phyloP scores from a whole-genome alignment of 2,113 vertebrate genomes.

The Grammomys dolichurus region DNA sequence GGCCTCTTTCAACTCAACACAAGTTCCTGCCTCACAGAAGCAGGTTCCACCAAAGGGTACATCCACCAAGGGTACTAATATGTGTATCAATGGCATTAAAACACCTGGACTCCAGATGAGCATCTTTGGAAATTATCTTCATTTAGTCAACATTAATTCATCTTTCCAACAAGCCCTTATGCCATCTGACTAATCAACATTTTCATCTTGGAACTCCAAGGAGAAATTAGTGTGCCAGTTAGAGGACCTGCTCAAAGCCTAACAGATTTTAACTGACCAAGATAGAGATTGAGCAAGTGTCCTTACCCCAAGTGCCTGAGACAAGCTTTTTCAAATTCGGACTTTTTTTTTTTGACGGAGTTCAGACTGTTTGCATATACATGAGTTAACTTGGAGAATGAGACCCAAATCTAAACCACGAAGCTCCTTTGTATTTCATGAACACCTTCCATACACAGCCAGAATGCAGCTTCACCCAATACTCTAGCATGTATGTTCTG shows the following conservation, averaged over 20 bases:
- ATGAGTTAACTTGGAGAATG: not conserved
- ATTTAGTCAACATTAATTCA: not conserved
- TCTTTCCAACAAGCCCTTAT: not conserved
- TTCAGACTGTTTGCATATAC: not conserved
- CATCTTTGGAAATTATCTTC: not conserved
- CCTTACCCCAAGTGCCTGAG: not conserved
- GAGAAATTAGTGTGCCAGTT: not conserved
- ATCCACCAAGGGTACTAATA: not conserved
- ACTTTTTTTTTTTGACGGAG: not conserved
- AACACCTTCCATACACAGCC: not conserved
- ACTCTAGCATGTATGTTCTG: not conserved
- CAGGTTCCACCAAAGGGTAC: not conserved
- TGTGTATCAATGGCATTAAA: too few relatives aligned
- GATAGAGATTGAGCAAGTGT: not conserved
- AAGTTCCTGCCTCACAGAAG: not conserved
- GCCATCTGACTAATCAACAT: not conserved
- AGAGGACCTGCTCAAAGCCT: not conserved
- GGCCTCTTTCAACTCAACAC: not conserved
- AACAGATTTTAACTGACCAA: not conserved
- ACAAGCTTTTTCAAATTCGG: not conserved
- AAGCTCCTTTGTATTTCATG: not conserved
- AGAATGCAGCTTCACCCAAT: not conserved
- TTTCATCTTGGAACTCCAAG: not conserved
- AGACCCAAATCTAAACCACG: not conserved
- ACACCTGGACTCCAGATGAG: not conserved